phyloP scores from a whole-genome alignment of 1,140 invertebrate species.

The Drosophila trapezifrons region DNA sequence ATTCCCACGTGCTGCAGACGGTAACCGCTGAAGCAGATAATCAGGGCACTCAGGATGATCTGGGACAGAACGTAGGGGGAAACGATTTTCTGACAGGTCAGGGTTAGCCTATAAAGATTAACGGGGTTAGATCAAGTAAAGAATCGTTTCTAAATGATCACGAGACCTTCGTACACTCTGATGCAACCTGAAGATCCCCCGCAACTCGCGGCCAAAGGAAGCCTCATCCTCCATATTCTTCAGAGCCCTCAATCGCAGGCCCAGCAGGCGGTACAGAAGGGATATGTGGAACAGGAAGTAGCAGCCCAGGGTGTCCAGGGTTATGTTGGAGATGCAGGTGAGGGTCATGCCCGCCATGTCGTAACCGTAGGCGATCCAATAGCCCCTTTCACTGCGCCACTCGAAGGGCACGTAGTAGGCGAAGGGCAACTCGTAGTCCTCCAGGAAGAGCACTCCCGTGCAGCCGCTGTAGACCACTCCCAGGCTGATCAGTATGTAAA shows the following conservation, averaged over 20 bases:
- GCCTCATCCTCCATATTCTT: constrained; percentile 3
- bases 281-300: constrained; percentile 75
- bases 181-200: constrained; percentile 54
- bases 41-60: constrained; percentile 74
- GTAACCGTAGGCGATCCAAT: constrained; percentile 69
- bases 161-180: constrained; percentile 43
- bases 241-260: constrained; percentile 45
- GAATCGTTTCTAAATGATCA: not conserved
- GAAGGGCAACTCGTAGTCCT: constrained; percentile 65
- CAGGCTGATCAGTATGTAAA: constrained; percentile 55
- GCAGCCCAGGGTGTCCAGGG: constrained; percentile 67
- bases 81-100: constrained; percentile 55
- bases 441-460: constrained; percentile 53
- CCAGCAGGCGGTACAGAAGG: constrained; percentile 60
- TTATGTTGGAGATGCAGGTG: constrained; percentile 66
- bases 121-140: not conserved
- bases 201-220: constrained; percentile 39
- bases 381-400: constrained; percentile 47
- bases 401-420: constrained; percentile 74
- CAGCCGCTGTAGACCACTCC: constrained; percentile 59
- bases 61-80: constrained; percentile 70
- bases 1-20: constrained; percentile 62
- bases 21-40: constrained; percentile 79
- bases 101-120: constrained; percentile 46
- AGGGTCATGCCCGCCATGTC: constrained; percentile 60